Evolutionary conservation across 23 tunicate species (phyloP).

Genomic region (Ciona savignyi): DNA sequence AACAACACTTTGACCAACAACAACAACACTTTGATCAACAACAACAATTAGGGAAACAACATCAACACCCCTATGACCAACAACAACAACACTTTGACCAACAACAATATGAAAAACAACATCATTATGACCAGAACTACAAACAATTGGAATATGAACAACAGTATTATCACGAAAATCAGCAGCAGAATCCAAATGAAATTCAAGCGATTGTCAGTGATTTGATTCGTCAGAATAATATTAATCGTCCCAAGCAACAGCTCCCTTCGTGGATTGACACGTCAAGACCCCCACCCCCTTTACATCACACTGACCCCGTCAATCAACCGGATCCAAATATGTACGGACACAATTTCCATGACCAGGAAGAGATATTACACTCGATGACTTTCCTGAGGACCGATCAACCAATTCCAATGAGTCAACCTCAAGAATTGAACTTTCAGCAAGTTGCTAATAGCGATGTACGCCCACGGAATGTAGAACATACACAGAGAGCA

Average conservation of each 20-base stretch:
- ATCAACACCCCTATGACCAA: background rate
- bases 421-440: background rate
- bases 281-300: constrained; percentile 42
- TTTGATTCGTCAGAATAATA: constrained; percentile 36
- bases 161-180: background rate
- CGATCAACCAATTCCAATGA: background rate
- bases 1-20: background rate
- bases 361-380: constrained; percentile 4
- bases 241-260: constrained; percentile 21
- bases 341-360: constrained; percentile 10
- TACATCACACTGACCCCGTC: no score
- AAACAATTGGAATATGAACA: background rate
- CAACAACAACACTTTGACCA: background rate
- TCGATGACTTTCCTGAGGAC: constrained; percentile 13
- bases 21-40: background rate
- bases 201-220: constrained; percentile 40
- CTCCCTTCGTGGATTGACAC: constrained; percentile 47
- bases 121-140: background rate
- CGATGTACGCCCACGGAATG: background rate
- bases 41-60: background rate
- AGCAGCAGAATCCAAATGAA: constrained; percentile 18
- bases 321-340: background rate
- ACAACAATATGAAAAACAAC: background rate
- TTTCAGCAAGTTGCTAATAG: background rate
- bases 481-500: background rate